Evolutionary conservation across 2,797 vertebrate genomes (phyloP).

Genomic region (Miichthys miiuy): DNA sequence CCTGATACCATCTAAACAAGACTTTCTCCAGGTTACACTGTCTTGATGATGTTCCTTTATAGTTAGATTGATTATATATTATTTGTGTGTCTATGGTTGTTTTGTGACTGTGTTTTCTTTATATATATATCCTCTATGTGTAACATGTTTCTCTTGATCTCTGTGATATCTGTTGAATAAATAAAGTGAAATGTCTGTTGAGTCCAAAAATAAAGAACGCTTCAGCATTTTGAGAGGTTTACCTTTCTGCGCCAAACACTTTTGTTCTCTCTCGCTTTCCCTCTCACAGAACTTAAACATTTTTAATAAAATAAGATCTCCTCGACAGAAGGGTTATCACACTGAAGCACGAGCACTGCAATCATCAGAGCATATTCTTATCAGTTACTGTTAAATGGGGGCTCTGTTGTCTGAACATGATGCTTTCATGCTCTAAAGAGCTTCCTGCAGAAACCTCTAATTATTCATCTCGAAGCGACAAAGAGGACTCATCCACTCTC

Average conservation of each 20-base stretch:
- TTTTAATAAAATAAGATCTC: slow-evolving; percentile 33
- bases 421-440: slow-evolving; percentile 15
- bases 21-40: neutral
- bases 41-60: neutral
- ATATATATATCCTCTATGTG: neutral
- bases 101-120: slow-evolving; percentile 1
- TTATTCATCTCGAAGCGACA: slow-evolving; percentile 30
- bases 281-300: neutral
- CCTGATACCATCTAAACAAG: neutral
- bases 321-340: neutral
- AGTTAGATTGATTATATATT: too few species aligned
- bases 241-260: slow-evolving; percentile 15
- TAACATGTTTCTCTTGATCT: neutral
- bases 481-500: neutral
- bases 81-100: neutral
- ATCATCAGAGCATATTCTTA: slow-evolving; percentile 13
- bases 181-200: neutral
- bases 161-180: slow-evolving; percentile 3
- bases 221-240: slow-evolving; percentile 19
- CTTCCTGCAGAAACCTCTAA: slow-evolving; percentile 27
- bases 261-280: slow-evolving; percentile 1
- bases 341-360: neutral
- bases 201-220: neutral
- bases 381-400: slow-evolving; percentile 8
- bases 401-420: neutral